Base-by-base conservation (phyloP, 2,888 invertebrate genomes). In the Cacoxenus indagator region DNA sequence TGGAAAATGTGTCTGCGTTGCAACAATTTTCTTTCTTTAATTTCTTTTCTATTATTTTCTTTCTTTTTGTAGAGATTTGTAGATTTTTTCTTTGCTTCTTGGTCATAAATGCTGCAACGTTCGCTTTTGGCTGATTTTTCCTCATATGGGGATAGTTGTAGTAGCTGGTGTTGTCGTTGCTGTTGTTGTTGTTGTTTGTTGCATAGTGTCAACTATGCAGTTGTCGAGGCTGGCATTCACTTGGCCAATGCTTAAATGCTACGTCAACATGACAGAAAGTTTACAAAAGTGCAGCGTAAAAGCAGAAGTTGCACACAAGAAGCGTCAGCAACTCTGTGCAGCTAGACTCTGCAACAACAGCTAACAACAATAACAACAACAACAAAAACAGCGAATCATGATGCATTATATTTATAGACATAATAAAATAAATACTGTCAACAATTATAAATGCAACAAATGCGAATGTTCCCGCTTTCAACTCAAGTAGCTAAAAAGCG, bases 321-420 rank as follows among this genome's bases (percentile, higher is more conserved):
- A 22, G 51, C 22, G 51, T 22, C 51, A 51, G 9, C 19, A 51
- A 5, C 24, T 19, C 19, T 17, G 22, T 48, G 8, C 9, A 22
- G 43, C 31, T 17, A 51, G 22, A 5, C 11, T 3, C 24, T 19
- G 51, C 22, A 43, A 65, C 67, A 67, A 62, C 54, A 69, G 11
- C n/a, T n/a, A 4, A 1, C 45, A 43, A 43, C 45, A 51, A 51
- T 17, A 71, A 64, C 57, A 69, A 69, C 68, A 68, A 65, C 74
- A 71, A 77, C 81, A 74, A n/a, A n/a, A n/a, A n/a, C n/a, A n/a
- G n/a, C n/a, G n/a, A n/a, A n/a, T n/a, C n/a, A 79, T 75, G 79
- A 70, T 78, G 80, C 75, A 83, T 80, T 80, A 81, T 81, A 83
- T 83, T 84, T 82, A 82, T 82, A 83, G 83, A 77, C 83, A 83